A percentile compares a stretch with the other conserved stretches of the same genome.
Conservation (phyloP, 1,140 invertebrate genomes). For the Globodera rostochiensis region DNA sequence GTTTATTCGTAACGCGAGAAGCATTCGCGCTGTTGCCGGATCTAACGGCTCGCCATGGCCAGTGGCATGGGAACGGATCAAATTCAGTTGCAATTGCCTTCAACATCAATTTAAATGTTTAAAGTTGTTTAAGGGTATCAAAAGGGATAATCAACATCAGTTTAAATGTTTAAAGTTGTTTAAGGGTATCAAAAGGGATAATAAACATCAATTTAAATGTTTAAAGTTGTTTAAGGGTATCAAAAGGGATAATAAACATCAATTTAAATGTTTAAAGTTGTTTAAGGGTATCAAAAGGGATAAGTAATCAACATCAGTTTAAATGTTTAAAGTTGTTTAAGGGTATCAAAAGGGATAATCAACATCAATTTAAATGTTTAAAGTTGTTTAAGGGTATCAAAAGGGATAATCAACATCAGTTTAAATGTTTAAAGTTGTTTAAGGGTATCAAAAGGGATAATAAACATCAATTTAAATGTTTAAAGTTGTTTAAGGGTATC, state of each 20-base stretch:
- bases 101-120: constrained; percentile 7
- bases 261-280: background rate
- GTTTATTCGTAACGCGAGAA: constrained; percentile 76
- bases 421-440: too few relatives aligned
- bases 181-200: too few relatives aligned
- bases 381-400: too few relatives aligned
- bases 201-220: constrained; percentile 9
- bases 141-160: background rate
- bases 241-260: background rate
- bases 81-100: constrained; percentile 75
- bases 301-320: constrained; percentile 16
- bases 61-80: constrained; percentile 76
- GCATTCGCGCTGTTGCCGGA: constrained; percentile 73
- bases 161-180: too few relatives aligned
- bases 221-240: too few relatives aligned
- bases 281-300: too few relatives aligned
- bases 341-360: background rate
- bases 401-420: constrained; percentile 14
- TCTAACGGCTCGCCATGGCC: constrained; percentile 74
- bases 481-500: too few relatives aligned
- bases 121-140: too few relatives aligned
- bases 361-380: constrained; percentile 8
- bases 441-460: too few relatives aligned
- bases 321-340: too few relatives aligned
- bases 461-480: constrained; percentile 9